Base-by-base conservation (phyloP, 2,113 vertebrate genomes). In the Ageneiosus marmoratus region DNA sequence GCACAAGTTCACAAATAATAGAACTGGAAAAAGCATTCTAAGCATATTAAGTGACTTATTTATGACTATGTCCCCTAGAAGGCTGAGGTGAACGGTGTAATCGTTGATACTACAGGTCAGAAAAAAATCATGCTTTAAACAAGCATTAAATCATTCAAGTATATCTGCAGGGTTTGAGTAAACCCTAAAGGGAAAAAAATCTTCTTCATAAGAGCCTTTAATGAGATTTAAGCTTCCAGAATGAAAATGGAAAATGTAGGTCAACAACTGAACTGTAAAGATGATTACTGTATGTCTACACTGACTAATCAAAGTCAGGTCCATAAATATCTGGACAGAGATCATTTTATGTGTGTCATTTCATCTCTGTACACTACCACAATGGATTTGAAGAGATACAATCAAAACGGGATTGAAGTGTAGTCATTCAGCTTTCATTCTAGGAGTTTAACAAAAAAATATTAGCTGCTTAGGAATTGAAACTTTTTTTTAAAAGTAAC, bases 211-310 rank as follows among this genome's bases (percentile, higher is more conserved):
- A 73, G 37, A 70, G 34, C 46, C n/a, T n/a, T 79, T 65, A 69
- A 70, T 4, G 22, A 65, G 48, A 58, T 80, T 83, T 55, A 69
- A 80, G 24, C 63, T 46, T 63, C 41, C 24, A 83, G 65, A 50
- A 29, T 80, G 58, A 16, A 55, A 79, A 83, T n/a, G n/a, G 37
- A 55, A n/a, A n/a, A n/a, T n/a, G 37, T 75, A 41, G 63, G 81
- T 80, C 81, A 83, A 22, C n/a, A 53, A 58, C 48, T 53, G n/a
- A 63, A 81, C 27, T 7, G 46, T 50, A 32, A 82, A 27, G 20
- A 44, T 56, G 67, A 65, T 74, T n/a, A n/a, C n/a, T n/a, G n/a
- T 18, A 37, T 58, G 34, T 50, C 50, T 58, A n/a, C 34, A 44
- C 10, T 7, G 12, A 67, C 18, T 22, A 9, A 12, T 27, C 46